phyloP scores from a whole-genome alignment of 2,113 vertebrate species.

The Hemicordylus capensis region DNA sequence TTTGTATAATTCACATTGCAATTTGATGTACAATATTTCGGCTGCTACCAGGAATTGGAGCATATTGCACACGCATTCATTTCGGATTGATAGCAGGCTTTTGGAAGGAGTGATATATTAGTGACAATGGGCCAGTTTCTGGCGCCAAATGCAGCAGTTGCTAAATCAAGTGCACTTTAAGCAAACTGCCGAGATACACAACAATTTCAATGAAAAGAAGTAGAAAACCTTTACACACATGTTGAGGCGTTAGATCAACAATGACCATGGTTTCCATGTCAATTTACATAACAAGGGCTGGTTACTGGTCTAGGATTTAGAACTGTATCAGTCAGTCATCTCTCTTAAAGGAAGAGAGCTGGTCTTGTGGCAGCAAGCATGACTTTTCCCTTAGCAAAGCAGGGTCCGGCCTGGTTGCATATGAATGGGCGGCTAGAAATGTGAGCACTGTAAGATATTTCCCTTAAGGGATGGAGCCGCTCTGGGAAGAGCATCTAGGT shows the following conservation, averaged over 20 bases:
- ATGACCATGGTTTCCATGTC: not conserved
- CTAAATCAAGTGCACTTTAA: conserved; percentile 24
- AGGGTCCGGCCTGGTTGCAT: too few species aligned
- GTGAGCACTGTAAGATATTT: too few species aligned
- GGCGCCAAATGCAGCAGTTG: not conserved
- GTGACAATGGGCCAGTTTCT: conserved; percentile 42
- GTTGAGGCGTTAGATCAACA: not conserved
- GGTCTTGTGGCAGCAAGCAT: too few species aligned
- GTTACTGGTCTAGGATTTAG: not conserved
- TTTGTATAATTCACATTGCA: conserved; percentile 56
- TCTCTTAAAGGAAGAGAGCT: too few species aligned
- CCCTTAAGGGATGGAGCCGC: too few species aligned
- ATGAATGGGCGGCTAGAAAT: too few species aligned
- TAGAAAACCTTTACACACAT: not conserved
- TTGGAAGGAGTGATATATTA: not conserved
- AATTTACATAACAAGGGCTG: not conserved
- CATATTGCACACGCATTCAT: conserved; percentile 44
- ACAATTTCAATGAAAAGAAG: conserved; percentile 35
- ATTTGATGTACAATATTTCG: conserved; percentile 54
- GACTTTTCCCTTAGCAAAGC: too few species aligned
- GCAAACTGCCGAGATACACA: conserved; percentile 1
- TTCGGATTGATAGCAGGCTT: conserved; percentile 55
- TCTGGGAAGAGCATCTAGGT: too few species aligned
- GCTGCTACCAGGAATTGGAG: conserved; percentile 60
- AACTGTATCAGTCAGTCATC: not conserved